Evolutionary conservation across 2,797 vertebrate species (phyloP).

Genomic region (Hemitrygon akajei): DNA sequence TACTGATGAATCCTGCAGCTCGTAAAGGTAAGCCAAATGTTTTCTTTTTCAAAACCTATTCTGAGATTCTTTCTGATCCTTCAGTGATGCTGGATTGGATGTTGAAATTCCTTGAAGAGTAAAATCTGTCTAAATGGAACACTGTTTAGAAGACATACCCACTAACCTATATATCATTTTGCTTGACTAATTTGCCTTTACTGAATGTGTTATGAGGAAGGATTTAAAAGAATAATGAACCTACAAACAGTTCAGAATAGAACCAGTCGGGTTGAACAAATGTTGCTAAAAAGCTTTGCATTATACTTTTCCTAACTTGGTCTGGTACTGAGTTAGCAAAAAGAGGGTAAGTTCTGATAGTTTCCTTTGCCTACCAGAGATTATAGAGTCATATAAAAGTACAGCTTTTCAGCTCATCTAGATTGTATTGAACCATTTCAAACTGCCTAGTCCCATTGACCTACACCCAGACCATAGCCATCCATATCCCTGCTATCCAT

Average conservation of each 20-base stretch:
- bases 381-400: too few species aligned
- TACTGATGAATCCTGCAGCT: background rate
- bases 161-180: background rate
- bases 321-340: background rate
- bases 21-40: conserved; percentile 15
- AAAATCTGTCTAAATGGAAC: background rate
- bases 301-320: background rate
- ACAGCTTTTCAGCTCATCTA: too few species aligned
- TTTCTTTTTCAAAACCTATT: background rate
- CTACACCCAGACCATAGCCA: too few species aligned
- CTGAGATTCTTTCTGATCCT: background rate
- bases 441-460: too few species aligned
- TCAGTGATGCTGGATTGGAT: background rate
- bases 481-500: too few species aligned
- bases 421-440: too few species aligned
- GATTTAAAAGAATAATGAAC: background rate
- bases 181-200: background rate
- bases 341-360: background rate
- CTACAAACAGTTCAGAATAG: background rate
- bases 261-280: background rate
- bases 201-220: background rate
- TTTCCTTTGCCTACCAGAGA: background rate
- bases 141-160: background rate
- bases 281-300: background rate
- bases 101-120: background rate